Base-by-base conservation (phyloP, 2,113 vertebrate species). In the Chiloscyllium plagiosum region DNA sequence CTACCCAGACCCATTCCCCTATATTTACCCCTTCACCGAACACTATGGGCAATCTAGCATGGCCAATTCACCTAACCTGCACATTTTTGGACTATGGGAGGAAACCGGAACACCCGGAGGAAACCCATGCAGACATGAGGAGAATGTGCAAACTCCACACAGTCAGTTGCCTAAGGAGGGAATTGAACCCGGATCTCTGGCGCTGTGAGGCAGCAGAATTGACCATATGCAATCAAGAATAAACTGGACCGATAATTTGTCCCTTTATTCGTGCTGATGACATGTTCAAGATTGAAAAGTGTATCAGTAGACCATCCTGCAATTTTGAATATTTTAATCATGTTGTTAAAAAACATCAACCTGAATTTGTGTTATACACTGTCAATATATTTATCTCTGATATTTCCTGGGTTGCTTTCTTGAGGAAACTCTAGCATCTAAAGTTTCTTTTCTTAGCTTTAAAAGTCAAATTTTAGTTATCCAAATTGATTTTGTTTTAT, bases 401-500 rank as follows among this genome's bases (percentile, higher is more conserved):
- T 66, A 0, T 7, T 37, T 66, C 61, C 10, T 6, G n/a, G 29
- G 42, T 50, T 33, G 26, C 69, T 50, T 29, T 72, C 42, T 22
- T 19, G 24, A 52, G 26, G 42, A 72, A 72, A 50, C 72, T 95
- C 69, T 50, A 47, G 22, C 69, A 69, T 76, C 22, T 72, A 42
- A 95, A n/a, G 22, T 42, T 93, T 92, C 69, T 47, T 72, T 52
- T 47, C 50, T 26, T 93, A 65, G 33, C 19, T 42, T 93, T 76
- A 95, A 26, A 72, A 95, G 26, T 70, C 66, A 72, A 95, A 33
- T 95, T 95, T 72, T 50, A 72, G 26, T 92, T 61, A 93, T 22
- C 89, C n/a, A 93, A 93, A 70, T 47, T 22, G 70, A 94, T 70
- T 94, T 70, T 50, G 37, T 24, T 76, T 76, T 24, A 95, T 95